Conservation (phyloP, 1,140 invertebrate species). For the Aphaenogaster floridana region DNA sequence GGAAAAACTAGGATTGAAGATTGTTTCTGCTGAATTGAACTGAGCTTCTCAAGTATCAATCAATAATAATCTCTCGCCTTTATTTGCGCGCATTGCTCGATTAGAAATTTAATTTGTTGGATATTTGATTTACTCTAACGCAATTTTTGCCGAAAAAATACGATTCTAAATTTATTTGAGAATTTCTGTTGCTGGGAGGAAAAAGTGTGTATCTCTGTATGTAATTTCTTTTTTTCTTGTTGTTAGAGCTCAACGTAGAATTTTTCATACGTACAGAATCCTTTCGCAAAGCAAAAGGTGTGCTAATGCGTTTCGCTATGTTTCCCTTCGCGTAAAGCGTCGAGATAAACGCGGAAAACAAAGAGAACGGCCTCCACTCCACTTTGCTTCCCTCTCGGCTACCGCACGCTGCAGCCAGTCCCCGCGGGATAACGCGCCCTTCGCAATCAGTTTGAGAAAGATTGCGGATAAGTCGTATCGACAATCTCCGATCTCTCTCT, state of each 20-base stretch:
- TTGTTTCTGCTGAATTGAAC: neutral
- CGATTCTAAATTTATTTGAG: neutral
- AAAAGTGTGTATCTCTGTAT: neutral
- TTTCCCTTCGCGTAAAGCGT: neutral
- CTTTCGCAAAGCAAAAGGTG: neutral
- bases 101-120: neutral
- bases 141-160: neutral
- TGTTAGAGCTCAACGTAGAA: neutral
- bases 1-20: neutral
- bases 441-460: slow-evolving; percentile 67
- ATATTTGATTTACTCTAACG: neutral
- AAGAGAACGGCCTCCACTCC: neutral
- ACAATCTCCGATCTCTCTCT: slow-evolving; percentile 35
- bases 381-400: neutral
- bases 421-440: slow-evolving; percentile 38
- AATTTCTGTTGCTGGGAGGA: neutral
- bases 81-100: neutral
- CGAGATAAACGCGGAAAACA: slow-evolving; percentile 20
- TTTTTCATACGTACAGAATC: neutral
- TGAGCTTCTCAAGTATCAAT: neutral
- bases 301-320: neutral
- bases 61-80: neutral
- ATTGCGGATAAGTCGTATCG: slow-evolving; percentile 65
- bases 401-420: slow-evolving; percentile 4
- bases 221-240: neutral